A percentile compares a stretch with the other conserved stretches of the same genome.
Evolutionary conservation across 2,888 invertebrate genomes (phyloP).

Genomic region (Drosophila rubida): DNA sequence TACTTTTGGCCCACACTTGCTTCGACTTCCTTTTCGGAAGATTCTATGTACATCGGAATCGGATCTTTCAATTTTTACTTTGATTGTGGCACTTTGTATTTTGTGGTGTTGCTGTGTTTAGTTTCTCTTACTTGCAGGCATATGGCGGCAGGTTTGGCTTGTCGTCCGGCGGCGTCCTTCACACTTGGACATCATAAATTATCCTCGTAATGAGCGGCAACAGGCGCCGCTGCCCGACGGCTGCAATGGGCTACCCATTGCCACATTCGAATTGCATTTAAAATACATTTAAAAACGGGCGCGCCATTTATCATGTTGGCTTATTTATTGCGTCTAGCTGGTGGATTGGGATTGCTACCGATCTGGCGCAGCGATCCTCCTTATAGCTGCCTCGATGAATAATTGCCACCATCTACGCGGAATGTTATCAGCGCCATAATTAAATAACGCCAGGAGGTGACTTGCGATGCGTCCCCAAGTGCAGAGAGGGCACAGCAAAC

Average conservation of each 20-base stretch:
- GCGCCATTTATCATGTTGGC: conserved; percentile 82
- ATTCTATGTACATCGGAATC: conserved; percentile 8
- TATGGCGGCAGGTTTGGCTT: conserved; percentile 56
- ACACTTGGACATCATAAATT: conserved; percentile 81
- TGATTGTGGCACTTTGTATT: conserved; percentile 40
- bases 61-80: conserved; percentile 17
- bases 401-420: conserved; percentile 85
- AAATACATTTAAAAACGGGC: conserved; percentile 76
- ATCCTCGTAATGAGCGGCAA: conserved; percentile 78
- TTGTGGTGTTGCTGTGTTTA: conserved; percentile 3
- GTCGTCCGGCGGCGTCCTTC: conserved; percentile 71
- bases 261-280: conserved; percentile 79
- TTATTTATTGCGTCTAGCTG: conserved; percentile 81
- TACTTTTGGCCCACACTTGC: neutral
- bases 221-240: conserved; percentile 68
- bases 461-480: conserved; percentile 7
- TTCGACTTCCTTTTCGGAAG: neutral
- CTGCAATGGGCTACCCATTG: conserved; percentile 64
- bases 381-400: conserved; percentile 77
- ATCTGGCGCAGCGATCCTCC: conserved; percentile 50
- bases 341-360: conserved; percentile 56
- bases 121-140: neutral
- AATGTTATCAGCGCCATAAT: conserved; percentile 84
- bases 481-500: conserved; percentile 1
- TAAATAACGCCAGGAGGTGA: conserved; percentile 84